phyloP scores from a whole-genome alignment of 2,888 invertebrate genomes.

The Calliscelio sp. region DNA sequence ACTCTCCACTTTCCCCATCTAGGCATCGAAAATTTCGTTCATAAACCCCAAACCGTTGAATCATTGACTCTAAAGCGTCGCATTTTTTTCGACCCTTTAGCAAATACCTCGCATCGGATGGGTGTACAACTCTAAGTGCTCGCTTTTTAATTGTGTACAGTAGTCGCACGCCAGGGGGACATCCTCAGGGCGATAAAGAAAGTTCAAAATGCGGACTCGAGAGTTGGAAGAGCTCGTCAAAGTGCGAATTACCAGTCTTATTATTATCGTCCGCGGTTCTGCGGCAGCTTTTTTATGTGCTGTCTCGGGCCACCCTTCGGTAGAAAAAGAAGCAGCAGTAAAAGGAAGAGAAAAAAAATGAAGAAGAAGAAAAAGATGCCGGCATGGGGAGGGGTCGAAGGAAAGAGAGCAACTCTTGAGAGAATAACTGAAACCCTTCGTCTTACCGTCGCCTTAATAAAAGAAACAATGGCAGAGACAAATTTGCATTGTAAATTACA shows the following conservation, averaged over 20 bases:
- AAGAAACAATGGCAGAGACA: slow-evolving; percentile 70
- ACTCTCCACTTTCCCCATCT: no score
- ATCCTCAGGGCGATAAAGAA: slow-evolving; percentile 79
- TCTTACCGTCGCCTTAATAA: slow-evolving; percentile 73
- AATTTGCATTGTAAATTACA: slow-evolving; percentile 72
- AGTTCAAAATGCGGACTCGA: slow-evolving; percentile 76
- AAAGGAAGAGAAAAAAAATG: slow-evolving; percentile 19
- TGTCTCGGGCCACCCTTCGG: slow-evolving; percentile 71
- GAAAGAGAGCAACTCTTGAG: slow-evolving; percentile 71
- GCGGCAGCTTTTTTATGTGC: slow-evolving; percentile 76
- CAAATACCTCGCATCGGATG: slow-evolving; percentile 48
- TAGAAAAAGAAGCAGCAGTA: slow-evolving; percentile 58
- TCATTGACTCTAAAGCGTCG: slow-evolving; percentile 60
- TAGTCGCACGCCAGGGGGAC: slow-evolving; percentile 82
- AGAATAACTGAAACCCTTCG: slow-evolving; percentile 79
- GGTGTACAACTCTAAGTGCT: slow-evolving; percentile 71
- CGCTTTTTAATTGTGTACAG: slow-evolving; percentile 83
- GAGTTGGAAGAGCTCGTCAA: slow-evolving; percentile 82
- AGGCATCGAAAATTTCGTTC: no score
- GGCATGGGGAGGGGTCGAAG: slow-evolving; percentile 5
- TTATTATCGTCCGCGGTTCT: slow-evolving; percentile 83
- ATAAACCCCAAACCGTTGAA: slow-evolving; percentile 46
- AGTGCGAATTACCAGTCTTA: slow-evolving; percentile 85
- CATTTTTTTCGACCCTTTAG: slow-evolving; percentile 62
- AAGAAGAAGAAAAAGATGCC: neutral